Conservation (phyloP, 2,797 vertebrate genomes). For the Rhodeus uyekii region DNA sequence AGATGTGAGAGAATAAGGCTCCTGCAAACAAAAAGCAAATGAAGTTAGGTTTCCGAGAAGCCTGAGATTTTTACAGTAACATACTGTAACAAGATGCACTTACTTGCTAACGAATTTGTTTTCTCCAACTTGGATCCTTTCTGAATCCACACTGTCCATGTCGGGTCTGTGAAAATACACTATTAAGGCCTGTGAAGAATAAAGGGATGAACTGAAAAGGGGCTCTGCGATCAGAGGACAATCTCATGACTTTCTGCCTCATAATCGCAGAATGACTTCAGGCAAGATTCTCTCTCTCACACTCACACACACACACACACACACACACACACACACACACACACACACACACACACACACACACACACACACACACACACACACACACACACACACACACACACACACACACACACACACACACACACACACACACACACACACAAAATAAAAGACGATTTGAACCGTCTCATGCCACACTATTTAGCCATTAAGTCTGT, state of each 20-base stretch:
- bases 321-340: not conserved
- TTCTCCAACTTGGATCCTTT: slow-evolving; percentile 85
- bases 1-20: slow-evolving; percentile 87
- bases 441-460: not conserved
- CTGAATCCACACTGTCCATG: slow-evolving; percentile 46
- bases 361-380: too few relatives aligned
- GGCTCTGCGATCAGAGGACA: not conserved
- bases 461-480: not conserved
- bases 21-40: slow-evolving; percentile 69
- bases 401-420: not conserved
- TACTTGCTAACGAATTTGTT: slow-evolving; percentile 95
- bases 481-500: not conserved
- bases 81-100: slow-evolving; percentile 58
- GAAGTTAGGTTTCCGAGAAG: not conserved
- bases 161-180: not conserved
- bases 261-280: not conserved
- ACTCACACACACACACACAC: not conserved
- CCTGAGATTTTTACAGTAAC: not conserved
- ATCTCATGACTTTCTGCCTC: slow-evolving; percentile 10
- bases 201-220: not conserved
- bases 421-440: not conserved
- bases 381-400: too few relatives aligned
- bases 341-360: not conserved
- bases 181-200: not conserved
- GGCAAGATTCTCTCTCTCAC: not conserved